These are phyloP conservation scores for Temnothorax longispinosus DNA, from an alignment of 1,140 invertebrate species.

Conservation along the genomic window DNA sequence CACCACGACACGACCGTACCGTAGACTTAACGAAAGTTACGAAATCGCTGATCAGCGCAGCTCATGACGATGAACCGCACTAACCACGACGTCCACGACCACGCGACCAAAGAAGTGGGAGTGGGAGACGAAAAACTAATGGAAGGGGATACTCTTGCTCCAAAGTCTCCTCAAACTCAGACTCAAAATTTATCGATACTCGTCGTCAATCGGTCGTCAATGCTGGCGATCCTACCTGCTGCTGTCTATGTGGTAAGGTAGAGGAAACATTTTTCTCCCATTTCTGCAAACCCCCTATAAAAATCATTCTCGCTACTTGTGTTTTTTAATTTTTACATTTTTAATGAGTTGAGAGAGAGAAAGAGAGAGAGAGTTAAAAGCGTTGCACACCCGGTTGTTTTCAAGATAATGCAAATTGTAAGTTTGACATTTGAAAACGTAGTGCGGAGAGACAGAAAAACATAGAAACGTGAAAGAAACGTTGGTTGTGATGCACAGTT, in stretches of 20 bases:
- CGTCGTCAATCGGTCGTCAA: neutral
- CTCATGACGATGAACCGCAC: neutral
- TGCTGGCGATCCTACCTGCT: neutral
- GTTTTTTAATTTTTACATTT: neutral
- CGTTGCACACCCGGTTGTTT: neutral
- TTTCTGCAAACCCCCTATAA: neutral
- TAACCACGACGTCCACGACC: neutral
- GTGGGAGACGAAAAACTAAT: neutral
- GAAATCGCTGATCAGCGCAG: slow-evolving; percentile 27
- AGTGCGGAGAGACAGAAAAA: neutral
- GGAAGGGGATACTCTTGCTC: neutral
- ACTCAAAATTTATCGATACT: neutral
- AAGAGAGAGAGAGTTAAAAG: neutral
- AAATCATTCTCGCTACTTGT: neutral
- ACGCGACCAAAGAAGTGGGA: neutral
- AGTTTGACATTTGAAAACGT: neutral
- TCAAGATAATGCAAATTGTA: neutral
- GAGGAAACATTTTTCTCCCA: too few species aligned
- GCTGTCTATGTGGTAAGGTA: too few species aligned
- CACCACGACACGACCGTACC: neutral
- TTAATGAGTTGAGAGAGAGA: neutral
- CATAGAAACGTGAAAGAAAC: neutral
- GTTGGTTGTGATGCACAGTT: slow-evolving; percentile 28
- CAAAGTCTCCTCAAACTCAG: neutral
- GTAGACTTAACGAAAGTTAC: neutral